Percentiles rank a stretch among this genome's conserved stretches.
phyloP scores from a whole-genome alignment of 1,140 invertebrate genomes.

The Drosophila ogumai region DNA sequence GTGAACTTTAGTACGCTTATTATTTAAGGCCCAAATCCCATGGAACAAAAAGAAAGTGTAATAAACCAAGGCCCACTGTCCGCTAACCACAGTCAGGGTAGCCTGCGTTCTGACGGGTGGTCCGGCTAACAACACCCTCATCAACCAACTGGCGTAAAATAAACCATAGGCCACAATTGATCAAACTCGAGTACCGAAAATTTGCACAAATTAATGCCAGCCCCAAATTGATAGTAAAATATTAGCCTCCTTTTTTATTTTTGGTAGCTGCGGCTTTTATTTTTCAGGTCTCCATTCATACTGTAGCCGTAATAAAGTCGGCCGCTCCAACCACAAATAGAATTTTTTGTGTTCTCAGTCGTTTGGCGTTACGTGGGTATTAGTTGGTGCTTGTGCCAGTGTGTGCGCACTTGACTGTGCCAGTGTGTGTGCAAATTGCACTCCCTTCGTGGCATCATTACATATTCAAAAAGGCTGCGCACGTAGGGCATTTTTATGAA shows the following conservation, averaged over 20 bases:
- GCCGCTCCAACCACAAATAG: conserved; percentile 69
- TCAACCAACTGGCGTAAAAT: conserved; percentile 26
- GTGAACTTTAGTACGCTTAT: no score
- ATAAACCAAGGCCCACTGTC: conserved; percentile 25
- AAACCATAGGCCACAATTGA: conserved; percentile 64
- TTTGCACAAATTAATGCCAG: conserved; percentile 72
- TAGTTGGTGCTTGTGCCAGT: conserved; percentile 23
- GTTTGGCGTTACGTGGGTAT: conserved; percentile 49
- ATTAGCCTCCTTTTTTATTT: conserved; percentile 39
- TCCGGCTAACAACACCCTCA: conserved; percentile 24
- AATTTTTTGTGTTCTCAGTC: conserved; percentile 73
- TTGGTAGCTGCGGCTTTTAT: conserved; percentile 16
- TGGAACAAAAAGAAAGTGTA: not conserved
- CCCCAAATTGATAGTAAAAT: conserved; percentile 75
- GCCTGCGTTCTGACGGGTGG: conserved; percentile 66
- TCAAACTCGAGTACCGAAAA: conserved; percentile 65
- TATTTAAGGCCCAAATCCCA: no score
- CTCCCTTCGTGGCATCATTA: conserved; percentile 70
- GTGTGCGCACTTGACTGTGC: conserved; percentile 23
- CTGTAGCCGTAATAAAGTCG: conserved; percentile 74
- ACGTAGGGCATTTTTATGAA: conserved; percentile 76
- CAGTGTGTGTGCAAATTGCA: conserved; percentile 70
- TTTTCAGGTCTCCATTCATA: conserved; percentile 42
- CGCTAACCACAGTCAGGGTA: conserved; percentile 5
- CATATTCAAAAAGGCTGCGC: conserved; percentile 79